Base-by-base conservation (phyloP, 1,140 invertebrate genomes). In the Periplaneta americana region DNA sequence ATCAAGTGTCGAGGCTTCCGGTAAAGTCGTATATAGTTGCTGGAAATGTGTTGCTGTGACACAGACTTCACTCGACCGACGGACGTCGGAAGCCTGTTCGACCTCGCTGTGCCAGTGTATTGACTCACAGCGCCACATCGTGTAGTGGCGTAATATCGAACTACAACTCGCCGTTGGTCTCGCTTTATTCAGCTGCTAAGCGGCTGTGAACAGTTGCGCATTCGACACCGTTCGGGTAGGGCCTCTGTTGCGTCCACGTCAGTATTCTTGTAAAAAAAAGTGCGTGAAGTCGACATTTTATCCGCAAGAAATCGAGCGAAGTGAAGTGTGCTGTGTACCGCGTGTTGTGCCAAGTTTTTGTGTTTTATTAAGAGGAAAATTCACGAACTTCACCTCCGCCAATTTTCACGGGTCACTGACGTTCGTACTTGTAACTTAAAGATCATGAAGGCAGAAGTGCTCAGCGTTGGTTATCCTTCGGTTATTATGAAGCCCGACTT, bases 401-500 rank as follows among this genome's bases (percentile, higher is more conserved):
- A 28, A 9, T 66, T 28, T 6, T 66, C 28, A n/a, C 22, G 48
- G n/a, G 48, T 66, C n/a, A 28, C 22, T 66, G 48, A 66, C 48
- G 28, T 66, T 28, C 1, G 22, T 66, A n/a, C 28, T 66, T 4
- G 11, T 2, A 48, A 15, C 33, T n/a, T n/a, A n/a, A n/a, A 28
- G 8, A 36, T 28, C 35, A 78, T 78, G 76, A 78, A 78, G 76
- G 76, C 76, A 1, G 76, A 78, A 31, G 28, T 78, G 76, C 76
- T 37, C 34, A 36, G 35, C 35, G 76, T 36, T 22, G 35, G 76
- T 28, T 36, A 34, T n/a, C 34, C 76, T 17, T 34, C 90, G 86
- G 90, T 92, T 86, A 91, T 91, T 87, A 91, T 90, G 85, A 91
- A 91, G 88, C 91, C 91, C 87, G 91, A 92, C 88, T 89, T 91